These are phyloP conservation scores for Typhlichthys subterraneus DNA, from an alignment of 2,797 vertebrate genomes.

Conservation along the genomic window DNA sequence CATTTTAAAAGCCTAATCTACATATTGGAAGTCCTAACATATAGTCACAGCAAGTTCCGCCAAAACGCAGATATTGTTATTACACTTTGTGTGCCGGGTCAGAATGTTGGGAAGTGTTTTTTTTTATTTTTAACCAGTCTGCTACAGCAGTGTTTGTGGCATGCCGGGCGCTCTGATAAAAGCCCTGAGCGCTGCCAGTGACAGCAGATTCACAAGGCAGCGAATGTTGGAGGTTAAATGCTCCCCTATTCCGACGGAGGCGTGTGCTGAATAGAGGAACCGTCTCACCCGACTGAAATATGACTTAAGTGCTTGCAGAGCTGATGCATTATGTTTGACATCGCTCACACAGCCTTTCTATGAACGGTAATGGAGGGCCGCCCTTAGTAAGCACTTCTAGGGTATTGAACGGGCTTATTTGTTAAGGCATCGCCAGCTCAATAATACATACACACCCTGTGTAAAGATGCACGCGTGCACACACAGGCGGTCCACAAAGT, in stretches of 20 bases:
- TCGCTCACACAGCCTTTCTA: slow-evolving; percentile 42
- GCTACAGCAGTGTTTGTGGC: not conserved
- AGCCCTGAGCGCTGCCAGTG: not conserved
- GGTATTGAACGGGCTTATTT: slow-evolving; percentile 23
- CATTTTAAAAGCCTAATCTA: slow-evolving; percentile 1
- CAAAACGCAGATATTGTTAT: not conserved
- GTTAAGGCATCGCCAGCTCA: slow-evolving; percentile 32
- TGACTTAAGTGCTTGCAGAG: slow-evolving; percentile 30
- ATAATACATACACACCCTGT: slow-evolving; percentile 10
- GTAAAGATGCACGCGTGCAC: slow-evolving; percentile 1
- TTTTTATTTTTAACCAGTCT: not conserved
- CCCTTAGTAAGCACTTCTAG: slow-evolving; percentile 39
- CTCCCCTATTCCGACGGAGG: slow-evolving; percentile 23
- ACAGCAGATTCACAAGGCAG: slow-evolving; percentile 9
- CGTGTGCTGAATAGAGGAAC: slow-evolving; percentile 26
- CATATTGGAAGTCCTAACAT: not conserved
- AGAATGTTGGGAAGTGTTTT: not conserved
- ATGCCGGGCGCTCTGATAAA: not conserved
- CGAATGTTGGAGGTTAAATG: slow-evolving; percentile 21
- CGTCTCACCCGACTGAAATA: slow-evolving; percentile 38
- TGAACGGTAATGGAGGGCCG: slow-evolving; percentile 27
- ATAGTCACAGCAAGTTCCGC: not conserved
- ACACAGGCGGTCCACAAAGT: not conserved
- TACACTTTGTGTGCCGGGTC: not conserved
- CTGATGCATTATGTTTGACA: slow-evolving; percentile 47